phyloP scores from a whole-genome alignment of 2,113 vertebrate genomes.

The Tinamus guttatus region DNA sequence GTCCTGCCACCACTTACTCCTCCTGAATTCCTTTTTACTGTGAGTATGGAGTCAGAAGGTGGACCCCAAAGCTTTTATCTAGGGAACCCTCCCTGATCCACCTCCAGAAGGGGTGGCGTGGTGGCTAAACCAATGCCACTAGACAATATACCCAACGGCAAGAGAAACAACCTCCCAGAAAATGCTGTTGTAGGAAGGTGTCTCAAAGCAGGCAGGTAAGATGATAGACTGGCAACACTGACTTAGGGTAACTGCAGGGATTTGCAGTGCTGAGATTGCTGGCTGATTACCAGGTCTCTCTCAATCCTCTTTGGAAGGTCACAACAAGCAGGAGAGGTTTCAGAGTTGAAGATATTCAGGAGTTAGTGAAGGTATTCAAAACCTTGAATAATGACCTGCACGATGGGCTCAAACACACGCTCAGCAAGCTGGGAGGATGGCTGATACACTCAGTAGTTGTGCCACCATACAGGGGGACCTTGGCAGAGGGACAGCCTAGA shows the following conservation, averaged over 20 bases:
- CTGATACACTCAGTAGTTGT: too few species aligned
- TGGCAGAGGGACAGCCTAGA: too few species aligned
- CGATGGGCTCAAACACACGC: too few species aligned
- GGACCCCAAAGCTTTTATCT: not conserved
- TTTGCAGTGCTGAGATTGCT: not conserved
- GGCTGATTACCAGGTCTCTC: too few species aligned
- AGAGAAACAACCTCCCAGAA: not conserved
- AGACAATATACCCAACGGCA: not conserved
- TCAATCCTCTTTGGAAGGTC: too few species aligned
- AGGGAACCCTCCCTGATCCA: not conserved
- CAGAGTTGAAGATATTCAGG: too few species aligned
- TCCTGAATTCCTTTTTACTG: not conserved
- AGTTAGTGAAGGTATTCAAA: too few species aligned
- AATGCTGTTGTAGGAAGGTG: not conserved
- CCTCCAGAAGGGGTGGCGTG: not conserved
- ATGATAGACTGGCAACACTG: not conserved
- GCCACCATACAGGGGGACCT: too few species aligned
- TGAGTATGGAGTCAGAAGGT: not conserved
- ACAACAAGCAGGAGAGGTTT: too few species aligned
- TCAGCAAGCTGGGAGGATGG: too few species aligned
- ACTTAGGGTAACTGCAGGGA: not conserved
- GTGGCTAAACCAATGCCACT: not conserved
- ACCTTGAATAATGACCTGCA: too few species aligned
- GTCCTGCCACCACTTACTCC: not conserved
- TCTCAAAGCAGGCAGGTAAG: not conserved